A percentile compares a stretch with the other conserved stretches of the same genome.
phyloP scores from a whole-genome alignment of 2,113 vertebrate species.

The Sphyrna mokarran region DNA sequence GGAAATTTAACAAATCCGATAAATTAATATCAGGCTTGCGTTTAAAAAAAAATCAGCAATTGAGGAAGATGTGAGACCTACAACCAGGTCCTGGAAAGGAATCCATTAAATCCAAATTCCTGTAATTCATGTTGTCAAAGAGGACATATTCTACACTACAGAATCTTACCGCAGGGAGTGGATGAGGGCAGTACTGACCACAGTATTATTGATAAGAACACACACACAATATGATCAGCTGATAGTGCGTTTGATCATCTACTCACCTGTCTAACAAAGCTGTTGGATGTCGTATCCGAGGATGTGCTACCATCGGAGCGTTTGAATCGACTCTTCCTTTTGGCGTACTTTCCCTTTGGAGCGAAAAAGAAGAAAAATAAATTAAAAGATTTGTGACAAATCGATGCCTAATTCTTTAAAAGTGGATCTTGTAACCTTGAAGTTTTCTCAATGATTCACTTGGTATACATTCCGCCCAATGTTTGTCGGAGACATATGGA shows the following conservation, averaged over 20 bases:
- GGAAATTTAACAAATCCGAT: not conserved
- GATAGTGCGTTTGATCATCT: too few species aligned
- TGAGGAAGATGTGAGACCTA: not conserved
- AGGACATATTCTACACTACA: not conserved
- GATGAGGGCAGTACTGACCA: not conserved
- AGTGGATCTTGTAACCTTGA: not conserved
- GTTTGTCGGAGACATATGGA: not conserved
- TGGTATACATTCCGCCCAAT: not conserved
- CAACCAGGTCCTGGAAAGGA: not conserved
- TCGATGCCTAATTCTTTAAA: not conserved
- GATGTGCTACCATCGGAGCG: slow-evolving; percentile 91
- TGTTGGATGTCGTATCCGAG: slow-evolving; percentile 96
- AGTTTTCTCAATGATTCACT: not conserved
- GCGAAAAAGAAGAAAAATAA: not conserved
- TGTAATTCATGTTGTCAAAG: not conserved
- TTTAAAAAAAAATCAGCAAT: not conserved
- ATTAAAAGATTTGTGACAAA: not conserved
- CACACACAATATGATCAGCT: too few species aligned
- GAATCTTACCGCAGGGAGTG: not conserved
- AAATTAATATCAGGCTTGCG: not conserved
- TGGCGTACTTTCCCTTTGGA: slow-evolving; percentile 82
- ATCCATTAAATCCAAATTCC: not conserved
- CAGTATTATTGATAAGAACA: not conserved
- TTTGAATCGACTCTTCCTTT: slow-evolving; percentile 89
- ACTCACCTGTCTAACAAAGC: slow-evolving; percentile 88